Evolutionary conservation across 1,140 invertebrate species (phyloP), one percentile per base, ranked within the genome.

Genomic region (Varroa destructor): DNA sequence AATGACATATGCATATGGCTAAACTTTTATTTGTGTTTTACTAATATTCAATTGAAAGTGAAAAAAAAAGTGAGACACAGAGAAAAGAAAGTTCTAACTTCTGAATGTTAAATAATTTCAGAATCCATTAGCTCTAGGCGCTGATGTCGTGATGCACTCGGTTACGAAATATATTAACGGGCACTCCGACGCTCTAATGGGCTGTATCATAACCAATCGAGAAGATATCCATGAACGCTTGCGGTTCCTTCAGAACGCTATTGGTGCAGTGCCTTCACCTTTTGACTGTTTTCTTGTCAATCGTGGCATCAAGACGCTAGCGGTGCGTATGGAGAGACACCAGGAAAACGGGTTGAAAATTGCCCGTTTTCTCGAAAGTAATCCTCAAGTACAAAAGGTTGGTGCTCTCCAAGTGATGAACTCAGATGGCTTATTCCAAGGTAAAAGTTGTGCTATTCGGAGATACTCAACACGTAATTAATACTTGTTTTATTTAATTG

Each of bases 131-230:
- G 81, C 81, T 77, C 81, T 82, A 40, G 79, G 74, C 74, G 78
- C 72, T 37, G 76, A 75, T 57, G 6, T 76, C 36, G 72, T 77
- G 40, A 55, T 77, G 55, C 74, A 76, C 55, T 75, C 74, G 37
- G 71, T 40, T 12, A 74, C 74, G 40, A 81, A 81, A 71, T 80
- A 80, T 70, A 67, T 81, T 51, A 79, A 79, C 40, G 80, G 80
- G 1, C 81, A 82, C 74, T 77, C 78, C 58, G 81, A 82, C 77
- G 79, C 78, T 58, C 77, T 82, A 0, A 81, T 80, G 79, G 81
- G 81, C 6, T 70, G 74, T 67, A 56, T 74, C 3, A 54, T 70
- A 14, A 56, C 42, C 37, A 73, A 75, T 70, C 43, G 54, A 54
- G 74, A 74, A 14, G 74, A 25, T n/a, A 6, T 75, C 5, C 37